Conservation (phyloP, 2,113 vertebrate species). For the Psophia crepitans region DNA sequence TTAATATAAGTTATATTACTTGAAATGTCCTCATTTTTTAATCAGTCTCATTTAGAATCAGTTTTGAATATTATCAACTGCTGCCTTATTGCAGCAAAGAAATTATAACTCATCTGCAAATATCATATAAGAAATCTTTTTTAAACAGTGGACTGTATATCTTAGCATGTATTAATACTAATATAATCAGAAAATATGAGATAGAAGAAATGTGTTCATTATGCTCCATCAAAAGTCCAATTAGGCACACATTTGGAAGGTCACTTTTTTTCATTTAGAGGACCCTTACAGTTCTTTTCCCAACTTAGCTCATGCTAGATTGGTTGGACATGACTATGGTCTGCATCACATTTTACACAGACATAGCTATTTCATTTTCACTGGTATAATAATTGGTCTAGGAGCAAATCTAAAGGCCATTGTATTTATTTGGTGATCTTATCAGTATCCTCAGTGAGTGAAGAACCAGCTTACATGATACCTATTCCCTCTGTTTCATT, state of each 20-base stretch:
- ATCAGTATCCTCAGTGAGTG: neutral
- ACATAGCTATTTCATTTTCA: neutral
- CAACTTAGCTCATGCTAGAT: neutral
- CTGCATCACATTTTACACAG: neutral
- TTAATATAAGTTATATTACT: neutral
- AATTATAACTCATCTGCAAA: neutral
- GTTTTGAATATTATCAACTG: neutral
- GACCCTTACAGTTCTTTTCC: neutral
- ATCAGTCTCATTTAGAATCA: neutral
- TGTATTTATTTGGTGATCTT: neutral
- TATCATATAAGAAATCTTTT: neutral
- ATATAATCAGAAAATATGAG: neutral
- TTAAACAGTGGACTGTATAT: neutral
- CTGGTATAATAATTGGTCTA: neutral
- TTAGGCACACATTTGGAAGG: neutral
- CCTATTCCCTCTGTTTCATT: neutral
- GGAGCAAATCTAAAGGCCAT: neutral
- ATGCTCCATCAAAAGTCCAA: neutral
- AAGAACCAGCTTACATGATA: neutral
- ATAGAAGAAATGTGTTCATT: neutral
- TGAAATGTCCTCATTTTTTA: neutral
- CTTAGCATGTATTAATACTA: neutral
- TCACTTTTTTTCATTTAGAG: neutral
- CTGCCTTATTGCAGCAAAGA: neutral
- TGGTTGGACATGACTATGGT: neutral